Base-by-base conservation (phyloP, 2,888 invertebrate species). In the Stenchaetothrips biformis region DNA sequence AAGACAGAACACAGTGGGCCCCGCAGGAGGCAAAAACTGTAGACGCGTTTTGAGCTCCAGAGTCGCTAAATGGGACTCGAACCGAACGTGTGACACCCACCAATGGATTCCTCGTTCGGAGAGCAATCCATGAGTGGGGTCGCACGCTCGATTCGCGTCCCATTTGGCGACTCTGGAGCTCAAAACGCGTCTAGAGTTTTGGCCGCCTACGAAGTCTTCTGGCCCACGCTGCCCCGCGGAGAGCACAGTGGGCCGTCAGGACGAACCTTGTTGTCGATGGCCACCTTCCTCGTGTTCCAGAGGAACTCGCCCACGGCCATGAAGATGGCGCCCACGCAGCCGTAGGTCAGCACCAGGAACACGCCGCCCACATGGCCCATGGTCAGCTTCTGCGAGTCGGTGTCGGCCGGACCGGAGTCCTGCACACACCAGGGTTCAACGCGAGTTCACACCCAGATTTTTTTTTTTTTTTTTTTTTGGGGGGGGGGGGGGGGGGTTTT, bases 291-390 rank as follows among this genome's bases (percentile, higher is more conserved):
- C 11, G 90, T 87, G 81, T 89, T 89, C 87, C 90, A 88, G 4
- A 89, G 85, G 83, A 93, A 89, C 87, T 96, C 95, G 16, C 92
- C 84, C 81, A 94, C 89, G 4, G 94, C 92, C 67, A 92, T 90
- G 18, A 92, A 84, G 16, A 91, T 87, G 0, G 93, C 92, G 83
- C 92, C 84, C 0, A 87, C 87, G 48, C 92, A 90, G 0, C 94
- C 94, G 0, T 90, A 89, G 2, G 90, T 90, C 1, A 95, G 88
- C 0, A 95, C 93, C 59, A 94, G 89, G 86, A 95, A 95, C 1
- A 95, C 94, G n/a, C 95, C 95, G 80, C 94, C 94, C 1, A 95
- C 93, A 85, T 97, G 95, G 77, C 92, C 91, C 80, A 97, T 87
- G 25, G 91, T 92, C 79, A 96, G 87, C 21, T 92, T 90, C 49